Conservation (phyloP, 1,140 invertebrate genomes). For the Aphaenogaster ashmeadi region DNA sequence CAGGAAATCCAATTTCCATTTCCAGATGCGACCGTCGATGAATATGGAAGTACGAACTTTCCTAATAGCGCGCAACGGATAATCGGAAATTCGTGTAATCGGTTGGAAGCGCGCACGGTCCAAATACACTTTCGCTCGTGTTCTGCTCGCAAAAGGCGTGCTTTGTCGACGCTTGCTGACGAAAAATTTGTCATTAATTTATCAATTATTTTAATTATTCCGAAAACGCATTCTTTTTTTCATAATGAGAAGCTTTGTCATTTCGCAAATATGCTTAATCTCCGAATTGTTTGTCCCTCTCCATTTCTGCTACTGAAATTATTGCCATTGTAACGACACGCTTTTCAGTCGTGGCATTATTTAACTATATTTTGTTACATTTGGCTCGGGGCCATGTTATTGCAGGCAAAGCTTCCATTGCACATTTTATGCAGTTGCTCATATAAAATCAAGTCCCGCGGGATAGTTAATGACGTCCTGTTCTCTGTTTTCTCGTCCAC, state of each 20-base stretch:
- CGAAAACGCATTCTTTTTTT: not conserved
- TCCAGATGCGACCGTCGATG: conserved; percentile 68
- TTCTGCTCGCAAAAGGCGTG: conserved; percentile 16
- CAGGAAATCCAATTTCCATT: conserved; percentile 55
- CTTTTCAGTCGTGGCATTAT: conserved; percentile 35
- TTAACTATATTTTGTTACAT: conserved; percentile 38
- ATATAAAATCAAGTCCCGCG: conserved; percentile 41
- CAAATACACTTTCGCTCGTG: conserved; percentile 49
- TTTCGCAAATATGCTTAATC: conserved; percentile 46
- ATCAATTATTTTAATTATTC: conserved; percentile 37
- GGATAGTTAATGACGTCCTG: conserved; percentile 54
- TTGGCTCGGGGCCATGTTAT: conserved; percentile 36
- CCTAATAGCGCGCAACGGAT: conserved; percentile 61
- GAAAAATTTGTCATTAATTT: not conserved
- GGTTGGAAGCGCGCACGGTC: conserved; percentile 39
- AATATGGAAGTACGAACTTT: conserved; percentile 71
- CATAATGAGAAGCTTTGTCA: not conserved
- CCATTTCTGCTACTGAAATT: conserved; percentile 1
- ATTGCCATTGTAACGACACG: conserved; percentile 33
- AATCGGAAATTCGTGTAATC: conserved; percentile 67
- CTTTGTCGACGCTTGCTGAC: not conserved
- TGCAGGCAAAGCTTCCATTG: conserved; percentile 10
- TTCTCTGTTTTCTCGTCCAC: conserved; percentile 29
- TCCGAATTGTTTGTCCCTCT: conserved; percentile 13
- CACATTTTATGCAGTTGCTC: conserved; percentile 42